Conservation (phyloP, 2,888 invertebrate genomes). For the Melanostoma scalare region DNA sequence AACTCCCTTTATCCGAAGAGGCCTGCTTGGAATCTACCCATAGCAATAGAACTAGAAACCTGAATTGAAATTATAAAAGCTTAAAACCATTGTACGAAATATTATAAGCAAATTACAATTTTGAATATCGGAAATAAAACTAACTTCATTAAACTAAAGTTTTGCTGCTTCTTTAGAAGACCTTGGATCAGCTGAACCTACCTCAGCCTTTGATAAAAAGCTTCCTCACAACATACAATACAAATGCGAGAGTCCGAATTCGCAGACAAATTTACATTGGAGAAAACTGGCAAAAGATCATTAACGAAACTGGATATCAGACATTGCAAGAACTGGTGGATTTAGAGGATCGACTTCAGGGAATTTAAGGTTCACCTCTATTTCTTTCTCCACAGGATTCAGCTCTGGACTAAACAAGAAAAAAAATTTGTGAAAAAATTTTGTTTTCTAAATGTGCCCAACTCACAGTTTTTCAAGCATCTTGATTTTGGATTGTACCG, state of each 20-base stretch:
- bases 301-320: conserved; percentile 95
- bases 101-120: too few relatives aligned
- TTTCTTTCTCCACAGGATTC: conserved; percentile 96
- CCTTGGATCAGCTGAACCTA: too few relatives aligned
- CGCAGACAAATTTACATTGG: conserved; percentile 93
- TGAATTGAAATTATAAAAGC: too few relatives aligned
- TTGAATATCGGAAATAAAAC: too few relatives aligned
- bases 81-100: too few relatives aligned
- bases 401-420: conserved; percentile 90
- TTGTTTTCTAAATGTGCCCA: neutral
- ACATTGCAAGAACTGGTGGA: conserved; percentile 96
- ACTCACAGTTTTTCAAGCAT: conserved; percentile 98
- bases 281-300: conserved; percentile 88
- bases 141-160: too few relatives aligned
- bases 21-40: too few relatives aligned
- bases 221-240: conserved; percentile 87
- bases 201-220: too few relatives aligned
- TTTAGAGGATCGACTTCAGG: conserved; percentile 96
- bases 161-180: too few relatives aligned
- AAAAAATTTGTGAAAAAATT: neutral
- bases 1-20: too few relatives aligned
- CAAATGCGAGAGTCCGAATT: conserved; percentile 97
- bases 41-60: too few relatives aligned
- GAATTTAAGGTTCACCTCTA: conserved; percentile 94
- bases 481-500: conserved; percentile 99